Evolutionary conservation across 2,113 vertebrate genomes (phyloP).

Genomic region (Zeus faber): DNA sequence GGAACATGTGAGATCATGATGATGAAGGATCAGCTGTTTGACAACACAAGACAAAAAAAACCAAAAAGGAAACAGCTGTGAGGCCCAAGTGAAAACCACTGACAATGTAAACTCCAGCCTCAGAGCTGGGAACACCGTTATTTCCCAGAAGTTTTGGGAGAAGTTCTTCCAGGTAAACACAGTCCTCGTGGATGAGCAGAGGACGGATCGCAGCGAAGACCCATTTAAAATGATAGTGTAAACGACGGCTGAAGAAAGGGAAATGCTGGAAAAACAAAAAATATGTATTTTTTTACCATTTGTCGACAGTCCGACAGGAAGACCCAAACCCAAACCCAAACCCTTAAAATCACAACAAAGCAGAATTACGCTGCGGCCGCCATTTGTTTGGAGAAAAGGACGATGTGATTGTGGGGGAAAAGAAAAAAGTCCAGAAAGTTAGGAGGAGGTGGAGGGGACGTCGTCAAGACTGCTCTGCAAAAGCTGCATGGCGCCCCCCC

Average conservation of each 20-base stretch:
- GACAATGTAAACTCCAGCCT: constrained; percentile 59
- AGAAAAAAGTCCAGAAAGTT: too few species aligned
- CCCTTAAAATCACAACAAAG: too few species aligned
- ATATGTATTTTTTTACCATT: not conserved
- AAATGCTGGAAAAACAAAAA: not conserved
- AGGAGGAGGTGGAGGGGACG: too few species aligned
- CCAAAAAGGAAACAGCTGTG: constrained; percentile 46
- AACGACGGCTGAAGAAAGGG: constrained; percentile 7
- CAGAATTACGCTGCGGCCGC: too few species aligned
- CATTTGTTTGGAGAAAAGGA: too few species aligned
- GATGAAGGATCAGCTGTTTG: constrained; percentile 12
- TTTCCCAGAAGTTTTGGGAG: constrained; percentile 27
- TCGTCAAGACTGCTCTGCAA: too few species aligned
- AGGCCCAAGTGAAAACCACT: constrained; percentile 50
- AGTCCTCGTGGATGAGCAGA: constrained; percentile 6
- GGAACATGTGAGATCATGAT: constrained; percentile 35
- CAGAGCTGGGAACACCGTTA: constrained; percentile 12
- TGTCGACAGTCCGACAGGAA: not conserved
- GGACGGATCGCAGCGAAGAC: not conserved
- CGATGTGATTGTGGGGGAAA: too few species aligned
- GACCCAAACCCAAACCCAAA: too few species aligned
- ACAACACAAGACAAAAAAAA: not conserved
- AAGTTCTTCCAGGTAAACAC: constrained; percentile 36
- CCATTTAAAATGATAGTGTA: constrained; percentile 12
- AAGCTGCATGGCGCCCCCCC: too few species aligned